phyloP scores from a whole-genome alignment of 37 sponge, comb jelly and placozoan genomes.

The Geodia barretti region DNA sequence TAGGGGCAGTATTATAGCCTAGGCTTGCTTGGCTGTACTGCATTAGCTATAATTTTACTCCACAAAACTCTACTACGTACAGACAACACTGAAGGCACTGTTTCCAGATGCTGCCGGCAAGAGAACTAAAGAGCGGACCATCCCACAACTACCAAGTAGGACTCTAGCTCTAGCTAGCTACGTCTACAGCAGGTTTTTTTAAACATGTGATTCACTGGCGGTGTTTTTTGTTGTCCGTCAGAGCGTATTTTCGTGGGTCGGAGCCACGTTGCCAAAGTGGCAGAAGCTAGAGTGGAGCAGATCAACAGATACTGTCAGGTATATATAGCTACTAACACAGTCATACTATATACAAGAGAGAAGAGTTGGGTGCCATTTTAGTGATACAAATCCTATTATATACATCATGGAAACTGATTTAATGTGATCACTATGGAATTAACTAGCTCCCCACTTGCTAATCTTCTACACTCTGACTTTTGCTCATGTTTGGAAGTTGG shows the following conservation, averaged over 20 bases:
- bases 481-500: too few species aligned
- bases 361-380: too few species aligned
- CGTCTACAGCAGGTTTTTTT: neutral
- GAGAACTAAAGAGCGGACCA: conserved; percentile 14
- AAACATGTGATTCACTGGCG: too few species aligned
- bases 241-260: conserved; percentile 77
- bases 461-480: too few species aligned
- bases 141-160: conserved; percentile 61
- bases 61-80: neutral
- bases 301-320: conserved; percentile 82
- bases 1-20: too few species aligned
- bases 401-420: too few species aligned
- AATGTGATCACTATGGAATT: too few species aligned
- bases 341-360: too few species aligned
- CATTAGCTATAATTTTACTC: neutral
- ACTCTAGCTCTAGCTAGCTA: neutral
- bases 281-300: conserved; percentile 78
- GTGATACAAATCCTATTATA: too few species aligned
- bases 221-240: conserved; percentile 4
- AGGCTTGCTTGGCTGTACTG: neutral
- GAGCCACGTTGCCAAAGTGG: conserved; percentile 79
- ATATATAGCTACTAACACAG: too few species aligned
- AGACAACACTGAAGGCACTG: conserved; percentile 55
- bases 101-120: conserved; percentile 64
- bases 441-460: too few species aligned